Percentiles rank a stretch among this genome's conserved stretches.
These are phyloP conservation scores for Drosophila triauraria DNA, from an alignment of 1,140 invertebrate species.

Conservation along the genomic window DNA sequence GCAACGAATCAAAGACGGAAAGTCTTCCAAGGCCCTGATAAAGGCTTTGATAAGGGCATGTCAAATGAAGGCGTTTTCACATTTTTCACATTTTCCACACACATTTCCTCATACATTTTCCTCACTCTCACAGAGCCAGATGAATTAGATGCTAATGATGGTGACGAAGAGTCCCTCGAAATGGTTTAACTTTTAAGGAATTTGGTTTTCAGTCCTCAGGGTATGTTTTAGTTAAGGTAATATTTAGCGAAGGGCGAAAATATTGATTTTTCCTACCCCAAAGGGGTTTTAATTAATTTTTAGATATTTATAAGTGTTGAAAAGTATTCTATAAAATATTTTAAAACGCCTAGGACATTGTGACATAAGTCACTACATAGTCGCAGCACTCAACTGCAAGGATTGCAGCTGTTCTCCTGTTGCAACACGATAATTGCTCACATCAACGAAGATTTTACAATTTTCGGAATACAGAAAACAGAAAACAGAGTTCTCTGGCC, in stretches of 20 bases:
- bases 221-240: background rate
- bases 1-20: constrained; percentile 57
- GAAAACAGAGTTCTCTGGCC: background rate
- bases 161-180: constrained; percentile 23
- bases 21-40: constrained; percentile 26
- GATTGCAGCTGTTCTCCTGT: background rate
- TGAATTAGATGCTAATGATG: constrained; percentile 49
- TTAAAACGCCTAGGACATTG: background rate
- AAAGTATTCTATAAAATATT: background rate
- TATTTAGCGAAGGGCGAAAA: no score
- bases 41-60: constrained; percentile 41
- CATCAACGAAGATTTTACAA: constrained; percentile 16
- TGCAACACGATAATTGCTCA: constrained; percentile 32
- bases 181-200: constrained; percentile 31
- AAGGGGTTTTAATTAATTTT: no score
- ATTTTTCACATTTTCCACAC: constrained; percentile 24
- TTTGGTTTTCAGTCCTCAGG: background rate
- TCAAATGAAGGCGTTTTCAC: constrained; percentile 28
- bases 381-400: background rate
- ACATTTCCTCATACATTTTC: constrained; percentile 3
- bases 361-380: no score
- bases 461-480: background rate
- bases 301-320: no score
- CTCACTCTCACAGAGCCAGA: constrained; percentile 5
- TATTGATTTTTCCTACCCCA: no score